Evolutionary conservation across 2,797 vertebrate genomes (phyloP).

Genomic region (Melanotaenia boesemani): DNA sequence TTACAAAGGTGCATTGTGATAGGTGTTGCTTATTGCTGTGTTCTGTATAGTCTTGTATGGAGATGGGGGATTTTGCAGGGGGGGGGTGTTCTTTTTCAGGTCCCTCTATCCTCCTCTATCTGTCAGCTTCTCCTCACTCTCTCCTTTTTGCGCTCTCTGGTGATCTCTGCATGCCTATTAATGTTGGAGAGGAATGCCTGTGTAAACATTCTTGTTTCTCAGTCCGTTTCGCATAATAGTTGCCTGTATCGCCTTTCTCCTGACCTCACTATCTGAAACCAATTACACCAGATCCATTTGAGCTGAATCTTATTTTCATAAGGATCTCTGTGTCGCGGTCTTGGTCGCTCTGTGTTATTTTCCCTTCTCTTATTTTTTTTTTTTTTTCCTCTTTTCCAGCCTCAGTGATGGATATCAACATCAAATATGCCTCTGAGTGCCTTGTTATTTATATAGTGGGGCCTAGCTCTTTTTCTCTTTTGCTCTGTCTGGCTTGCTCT

Average conservation of each 20-base stretch:
- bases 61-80: constrained; percentile 28
- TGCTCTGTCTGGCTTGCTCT: constrained; percentile 57
- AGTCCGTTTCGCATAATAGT: constrained; percentile 92
- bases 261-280: constrained; percentile 99
- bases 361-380: constrained; percentile 76
- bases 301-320: constrained; percentile 99
- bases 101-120: constrained; percentile 42
- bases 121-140: constrained; percentile 54
- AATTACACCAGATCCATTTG: constrained; percentile 99
- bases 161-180: constrained; percentile 87
- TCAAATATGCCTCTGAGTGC: constrained; percentile 99
- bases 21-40: constrained; percentile 76
- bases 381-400: constrained; percentile 76
- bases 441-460: constrained; percentile 98
- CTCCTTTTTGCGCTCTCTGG: constrained; percentile 54
- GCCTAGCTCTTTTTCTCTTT: constrained; percentile 88
- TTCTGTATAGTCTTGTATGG: constrained; percentile 48
- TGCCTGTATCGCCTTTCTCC: constrained; percentile 95
- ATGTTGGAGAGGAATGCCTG: constrained; percentile 92
- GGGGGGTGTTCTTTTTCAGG: constrained; percentile 53
- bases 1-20: constrained; percentile 81
- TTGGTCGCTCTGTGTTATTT: constrained; percentile 77
- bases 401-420: constrained; percentile 99
- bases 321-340: constrained; percentile 92
- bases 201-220: constrained; percentile 98